A percentile compares a stretch with the other conserved stretches of the same genome.
Conservation (phyloP, 2,113 vertebrate species). For the Eidolon helvum region DNA sequence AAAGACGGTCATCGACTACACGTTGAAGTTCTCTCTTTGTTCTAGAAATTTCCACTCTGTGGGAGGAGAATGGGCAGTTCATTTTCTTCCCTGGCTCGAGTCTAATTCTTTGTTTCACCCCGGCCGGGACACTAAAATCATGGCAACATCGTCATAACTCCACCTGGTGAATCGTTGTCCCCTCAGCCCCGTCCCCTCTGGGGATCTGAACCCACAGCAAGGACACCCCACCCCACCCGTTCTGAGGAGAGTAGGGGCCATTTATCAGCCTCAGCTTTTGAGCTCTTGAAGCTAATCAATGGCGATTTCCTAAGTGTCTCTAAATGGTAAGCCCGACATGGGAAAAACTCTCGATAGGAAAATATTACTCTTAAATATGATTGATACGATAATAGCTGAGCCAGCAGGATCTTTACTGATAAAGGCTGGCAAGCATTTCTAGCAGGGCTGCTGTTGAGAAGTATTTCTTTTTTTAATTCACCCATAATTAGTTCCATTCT, state of each 20-base stretch:
- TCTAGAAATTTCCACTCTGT: background rate
- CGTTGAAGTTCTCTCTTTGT: background rate
- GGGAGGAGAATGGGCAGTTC: background rate
- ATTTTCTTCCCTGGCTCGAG: background rate
- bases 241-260: background rate
- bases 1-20: background rate
- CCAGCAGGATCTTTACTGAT: slow-evolving; percentile 51
- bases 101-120: background rate
- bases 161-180: too few species aligned
- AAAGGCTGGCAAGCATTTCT: background rate
- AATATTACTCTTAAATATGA: slow-evolving; percentile 4
- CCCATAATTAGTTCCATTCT: slow-evolving; percentile 47
- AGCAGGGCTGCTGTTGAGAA: background rate
- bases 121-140: background rate
- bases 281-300: background rate
- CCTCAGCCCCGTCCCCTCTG: rapidly evolving
- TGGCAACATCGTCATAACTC: background rate
- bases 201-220: background rate
- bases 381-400: slow-evolving; percentile 43
- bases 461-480: background rate
- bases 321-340: slow-evolving; percentile 3
- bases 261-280: background rate
- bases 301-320: slow-evolving; percentile 39
- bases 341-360: slow-evolving; percentile 16
- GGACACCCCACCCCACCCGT: rapidly evolving